Evolutionary conservation across 2,888 invertebrate genomes (phyloP).

Genomic region (Choristoneura rosaceana): DNA sequence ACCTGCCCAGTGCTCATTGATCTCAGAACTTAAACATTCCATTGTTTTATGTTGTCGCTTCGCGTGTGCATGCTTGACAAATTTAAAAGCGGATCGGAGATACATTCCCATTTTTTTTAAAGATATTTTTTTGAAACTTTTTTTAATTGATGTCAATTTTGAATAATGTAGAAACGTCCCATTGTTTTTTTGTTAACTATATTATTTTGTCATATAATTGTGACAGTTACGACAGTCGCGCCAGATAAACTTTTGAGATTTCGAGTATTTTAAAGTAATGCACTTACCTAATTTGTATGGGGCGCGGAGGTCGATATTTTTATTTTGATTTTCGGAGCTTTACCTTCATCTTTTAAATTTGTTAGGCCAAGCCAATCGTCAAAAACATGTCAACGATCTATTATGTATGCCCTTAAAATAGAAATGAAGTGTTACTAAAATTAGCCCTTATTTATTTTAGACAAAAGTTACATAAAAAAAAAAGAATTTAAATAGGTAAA

Average conservation of each 20-base stretch:
- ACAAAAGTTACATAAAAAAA: too few species aligned
- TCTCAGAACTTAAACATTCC: not conserved
- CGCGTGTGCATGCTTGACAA: not conserved
- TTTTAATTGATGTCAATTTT: not conserved
- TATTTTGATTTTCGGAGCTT: not conserved
- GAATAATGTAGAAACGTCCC: too few species aligned
- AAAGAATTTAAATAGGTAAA: not conserved
- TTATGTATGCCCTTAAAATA: not conserved
- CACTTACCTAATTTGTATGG: too few species aligned
- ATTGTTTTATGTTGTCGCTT: conserved; percentile 15
- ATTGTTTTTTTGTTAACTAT: too few species aligned
- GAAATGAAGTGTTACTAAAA: too few species aligned
- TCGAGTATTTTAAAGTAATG: not conserved
- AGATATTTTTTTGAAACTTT: not conserved
- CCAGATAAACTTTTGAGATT: not conserved
- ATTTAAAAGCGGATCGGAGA: not conserved
- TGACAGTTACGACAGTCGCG: not conserved
- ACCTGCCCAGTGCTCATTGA: not conserved
- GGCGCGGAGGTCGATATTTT: too few species aligned
- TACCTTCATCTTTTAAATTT: not conserved
- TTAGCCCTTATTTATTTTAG: too few species aligned
- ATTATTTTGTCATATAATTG: not conserved
- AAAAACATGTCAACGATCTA: not conserved
- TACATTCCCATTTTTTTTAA: not conserved
- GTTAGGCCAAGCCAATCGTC: not conserved